Evolutionary conservation across 2,888 invertebrate species (phyloP).

Genomic region (Agriopis leucophaearia): DNA sequence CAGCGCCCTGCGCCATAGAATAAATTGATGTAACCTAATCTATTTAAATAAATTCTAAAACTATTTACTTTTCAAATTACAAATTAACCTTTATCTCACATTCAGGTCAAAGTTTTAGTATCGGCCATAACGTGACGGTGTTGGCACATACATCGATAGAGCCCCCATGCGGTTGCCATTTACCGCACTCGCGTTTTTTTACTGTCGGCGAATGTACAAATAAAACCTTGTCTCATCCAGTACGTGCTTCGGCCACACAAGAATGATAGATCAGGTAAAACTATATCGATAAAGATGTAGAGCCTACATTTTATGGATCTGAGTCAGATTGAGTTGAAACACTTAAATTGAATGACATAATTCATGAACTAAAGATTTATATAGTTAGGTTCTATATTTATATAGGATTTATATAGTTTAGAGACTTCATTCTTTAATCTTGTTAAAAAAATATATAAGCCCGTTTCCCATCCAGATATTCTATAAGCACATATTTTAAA

Average conservation of each 20-base stretch:
- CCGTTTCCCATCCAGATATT: no score
- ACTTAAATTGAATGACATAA: neutral
- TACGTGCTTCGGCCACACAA: conserved; percentile 32
- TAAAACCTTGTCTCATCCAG: conserved; percentile 53
- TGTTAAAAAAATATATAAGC: no score
- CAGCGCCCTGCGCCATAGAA: no score
- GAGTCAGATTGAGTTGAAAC: conserved; percentile 3
- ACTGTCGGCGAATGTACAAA: conserved; percentile 54
- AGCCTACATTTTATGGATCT: conserved; percentile 1
- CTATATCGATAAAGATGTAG: conserved; percentile 29
- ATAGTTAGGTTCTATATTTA: no score
- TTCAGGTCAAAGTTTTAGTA: conserved; percentile 54
- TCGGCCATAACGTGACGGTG: conserved; percentile 51
- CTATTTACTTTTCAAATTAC: neutral
- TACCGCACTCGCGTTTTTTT: conserved; percentile 55
- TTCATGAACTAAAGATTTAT: no score
- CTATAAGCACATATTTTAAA: no score
- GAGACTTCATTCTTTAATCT: no score
- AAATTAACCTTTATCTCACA: conserved; percentile 23
- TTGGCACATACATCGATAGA: conserved; percentile 67
- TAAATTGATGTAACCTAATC: no score
- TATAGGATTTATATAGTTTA: no score
- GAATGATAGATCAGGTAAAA: conserved; percentile 16
- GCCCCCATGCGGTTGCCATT: conserved; percentile 68
- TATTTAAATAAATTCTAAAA: neutral